Percentiles rank a stretch among this genome's conserved stretches.
Evolutionary conservation across 2,888 invertebrate genomes (phyloP).

Genomic region (Dasypogon diadema): DNA sequence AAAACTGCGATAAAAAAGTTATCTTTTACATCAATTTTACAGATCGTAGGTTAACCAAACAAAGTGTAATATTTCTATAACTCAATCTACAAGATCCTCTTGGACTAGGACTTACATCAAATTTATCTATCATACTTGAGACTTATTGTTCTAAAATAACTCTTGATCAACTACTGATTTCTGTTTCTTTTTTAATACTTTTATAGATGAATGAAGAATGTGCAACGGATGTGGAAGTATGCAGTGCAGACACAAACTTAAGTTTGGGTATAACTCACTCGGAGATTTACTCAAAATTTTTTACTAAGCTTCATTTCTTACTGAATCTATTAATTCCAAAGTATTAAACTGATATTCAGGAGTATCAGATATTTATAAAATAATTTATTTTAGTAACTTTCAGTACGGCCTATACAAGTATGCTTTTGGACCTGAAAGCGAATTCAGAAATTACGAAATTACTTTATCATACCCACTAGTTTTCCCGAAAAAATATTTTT

Average conservation of each 20-base stretch:
- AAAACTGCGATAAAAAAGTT: no score
- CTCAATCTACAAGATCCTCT: no score
- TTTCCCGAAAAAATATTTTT: not conserved
- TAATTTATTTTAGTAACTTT: constrained; percentile 51
- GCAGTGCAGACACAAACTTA: not conserved
- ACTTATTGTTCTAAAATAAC: no score
- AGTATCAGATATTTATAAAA: not conserved
- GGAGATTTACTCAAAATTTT: not conserved
- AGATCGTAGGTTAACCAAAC: no score
- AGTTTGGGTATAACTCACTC: not conserved
- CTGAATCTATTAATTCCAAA: constrained; percentile 51
- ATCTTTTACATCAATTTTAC: no score
- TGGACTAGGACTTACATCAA: no score
- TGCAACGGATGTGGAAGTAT: not conserved
- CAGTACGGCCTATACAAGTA: constrained; percentile 23
- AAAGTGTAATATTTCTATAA: no score
- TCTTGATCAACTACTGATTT: no score
- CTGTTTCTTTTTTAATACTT: no score
- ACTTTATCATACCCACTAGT: not conserved
- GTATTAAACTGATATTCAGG: constrained; percentile 3
- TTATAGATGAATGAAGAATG: not conserved
- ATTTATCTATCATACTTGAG: no score
- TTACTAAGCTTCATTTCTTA: constrained; percentile 38
- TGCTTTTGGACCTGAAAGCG: constrained; percentile 13
- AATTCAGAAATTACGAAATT: not conserved